Evolutionary conservation across 1,140 invertebrate genomes (phyloP).

Genomic region (Leptopilina boulardi): DNA sequence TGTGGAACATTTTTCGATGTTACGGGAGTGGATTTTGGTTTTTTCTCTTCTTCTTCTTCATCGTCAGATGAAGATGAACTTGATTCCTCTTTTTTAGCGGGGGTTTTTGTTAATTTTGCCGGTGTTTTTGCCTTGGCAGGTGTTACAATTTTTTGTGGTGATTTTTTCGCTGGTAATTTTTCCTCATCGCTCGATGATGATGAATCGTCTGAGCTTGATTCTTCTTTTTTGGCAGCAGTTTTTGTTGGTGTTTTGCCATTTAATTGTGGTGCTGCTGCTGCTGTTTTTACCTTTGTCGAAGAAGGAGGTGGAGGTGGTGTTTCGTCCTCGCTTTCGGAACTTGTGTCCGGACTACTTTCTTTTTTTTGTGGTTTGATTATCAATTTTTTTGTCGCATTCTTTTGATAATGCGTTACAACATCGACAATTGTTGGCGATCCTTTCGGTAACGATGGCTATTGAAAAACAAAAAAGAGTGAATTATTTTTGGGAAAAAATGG

Average conservation of each 20-base stretch:
- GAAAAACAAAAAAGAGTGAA: slow-evolving; percentile 38
- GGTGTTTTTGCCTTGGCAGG: slow-evolving; percentile 52
- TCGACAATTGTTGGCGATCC: slow-evolving; percentile 76
- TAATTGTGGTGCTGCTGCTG: slow-evolving; percentile 48
- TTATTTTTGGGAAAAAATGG: no score
- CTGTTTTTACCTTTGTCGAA: not conserved
- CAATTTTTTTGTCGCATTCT: slow-evolving; percentile 73
- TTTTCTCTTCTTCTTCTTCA: slow-evolving; percentile 44
- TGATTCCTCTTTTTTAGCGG: slow-evolving; percentile 70
- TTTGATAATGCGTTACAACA: slow-evolving; percentile 74
- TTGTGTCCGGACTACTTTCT: slow-evolving; percentile 71
- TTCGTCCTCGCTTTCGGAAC: slow-evolving; percentile 68
- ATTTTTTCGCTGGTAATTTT: slow-evolving; percentile 45
- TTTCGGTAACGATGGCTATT: slow-evolving; percentile 73
- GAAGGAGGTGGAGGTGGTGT: slow-evolving; percentile 44
- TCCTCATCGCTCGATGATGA: slow-evolving; percentile 62
- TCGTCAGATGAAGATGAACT: slow-evolving; percentile 72
- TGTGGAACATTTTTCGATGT: slow-evolving; percentile 42
- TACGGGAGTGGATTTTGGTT: not conserved
- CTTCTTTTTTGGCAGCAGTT: slow-evolving; percentile 48
- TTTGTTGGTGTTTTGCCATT: slow-evolving; percentile 48
- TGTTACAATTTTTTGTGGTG: slow-evolving; percentile 41
- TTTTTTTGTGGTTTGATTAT: slow-evolving; percentile 60
- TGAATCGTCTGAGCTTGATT: slow-evolving; percentile 63
- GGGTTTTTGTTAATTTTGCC: slow-evolving; percentile 57